phyloP scores from a whole-genome alignment of 2,888 invertebrate species.

The Papilio gigon region DNA sequence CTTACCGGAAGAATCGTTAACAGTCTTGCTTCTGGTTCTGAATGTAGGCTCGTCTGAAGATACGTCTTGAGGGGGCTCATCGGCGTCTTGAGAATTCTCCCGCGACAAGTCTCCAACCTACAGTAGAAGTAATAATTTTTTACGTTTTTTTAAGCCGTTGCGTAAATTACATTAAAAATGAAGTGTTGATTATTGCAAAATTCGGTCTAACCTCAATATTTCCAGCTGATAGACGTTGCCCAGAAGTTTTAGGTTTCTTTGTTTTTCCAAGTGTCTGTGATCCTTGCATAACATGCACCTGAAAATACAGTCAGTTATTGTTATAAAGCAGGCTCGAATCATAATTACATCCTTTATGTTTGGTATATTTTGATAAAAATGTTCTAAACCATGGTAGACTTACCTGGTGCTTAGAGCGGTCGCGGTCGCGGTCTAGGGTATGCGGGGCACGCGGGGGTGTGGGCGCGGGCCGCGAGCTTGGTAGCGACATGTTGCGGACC shows the following conservation, averaged over 20 bases:
- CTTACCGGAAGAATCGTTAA: slow-evolving; percentile 90
- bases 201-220: slow-evolving; percentile 85
- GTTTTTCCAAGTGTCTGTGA: slow-evolving; percentile 92
- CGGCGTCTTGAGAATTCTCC: slow-evolving; percentile 87
- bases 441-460: slow-evolving; percentile 75
- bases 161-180: too few relatives aligned
- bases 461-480: slow-evolving; percentile 86
- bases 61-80: slow-evolving; percentile 71
- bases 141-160: neutral
- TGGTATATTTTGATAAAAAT: too few relatives aligned
- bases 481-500: slow-evolving; percentile 98
- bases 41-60: slow-evolving; percentile 79
- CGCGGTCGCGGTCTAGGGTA: slow-evolving; percentile 76
- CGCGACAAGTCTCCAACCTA: slow-evolving; percentile 87
- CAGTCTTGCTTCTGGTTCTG: slow-evolving; percentile 94
- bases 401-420: slow-evolving; percentile 84
- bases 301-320: slow-evolving; percentile 32
- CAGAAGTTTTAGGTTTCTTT: slow-evolving; percentile 89
- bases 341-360: too few relatives aligned
- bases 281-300: slow-evolving; percentile 87
- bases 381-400: too few relatives aligned
- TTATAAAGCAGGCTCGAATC: too few relatives aligned
- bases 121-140: neutral
- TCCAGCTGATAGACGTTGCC: slow-evolving; percentile 91
- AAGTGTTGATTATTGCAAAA: neutral